Percentiles rank a stretch among this genome's conserved stretches.
phyloP scores from a whole-genome alignment of 2,797 vertebrate species.

The Malurus leucopterus region DNA sequence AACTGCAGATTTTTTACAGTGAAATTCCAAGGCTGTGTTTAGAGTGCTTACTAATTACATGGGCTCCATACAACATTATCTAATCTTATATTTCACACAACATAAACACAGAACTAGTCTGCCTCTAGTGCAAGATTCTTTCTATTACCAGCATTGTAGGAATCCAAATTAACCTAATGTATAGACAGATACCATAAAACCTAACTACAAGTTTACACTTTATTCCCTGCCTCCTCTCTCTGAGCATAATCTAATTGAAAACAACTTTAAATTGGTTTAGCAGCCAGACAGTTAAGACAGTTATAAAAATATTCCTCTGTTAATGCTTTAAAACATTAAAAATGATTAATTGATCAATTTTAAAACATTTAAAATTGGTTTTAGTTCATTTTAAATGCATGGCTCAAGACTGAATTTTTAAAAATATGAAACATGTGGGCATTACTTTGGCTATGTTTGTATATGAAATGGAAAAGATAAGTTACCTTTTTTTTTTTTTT shows the following conservation, averaged over 20 bases:
- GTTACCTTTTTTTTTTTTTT: background rate
- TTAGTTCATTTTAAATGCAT: background rate
- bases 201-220: background rate
- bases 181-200: background rate
- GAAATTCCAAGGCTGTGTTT: background rate
- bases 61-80: background rate
- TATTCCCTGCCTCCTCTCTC: background rate
- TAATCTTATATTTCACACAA: background rate
- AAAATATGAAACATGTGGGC: background rate
- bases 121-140: background rate
- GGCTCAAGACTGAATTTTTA: background rate
- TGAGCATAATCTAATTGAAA: background rate
- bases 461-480: background rate
- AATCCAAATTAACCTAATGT: background rate
- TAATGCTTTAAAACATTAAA: background rate
- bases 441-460: background rate
- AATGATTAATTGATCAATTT: no score
- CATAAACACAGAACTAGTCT: background rate
- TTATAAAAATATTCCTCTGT: background rate
- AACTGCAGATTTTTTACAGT: background rate
- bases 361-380: background rate
- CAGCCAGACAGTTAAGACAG: background rate
- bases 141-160: background rate
- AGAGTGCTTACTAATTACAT: background rate
- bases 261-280: background rate